phyloP scores from a whole-genome alignment of 64 coral and sea anemone species.

The Cladopsammia gracilis region DNA sequence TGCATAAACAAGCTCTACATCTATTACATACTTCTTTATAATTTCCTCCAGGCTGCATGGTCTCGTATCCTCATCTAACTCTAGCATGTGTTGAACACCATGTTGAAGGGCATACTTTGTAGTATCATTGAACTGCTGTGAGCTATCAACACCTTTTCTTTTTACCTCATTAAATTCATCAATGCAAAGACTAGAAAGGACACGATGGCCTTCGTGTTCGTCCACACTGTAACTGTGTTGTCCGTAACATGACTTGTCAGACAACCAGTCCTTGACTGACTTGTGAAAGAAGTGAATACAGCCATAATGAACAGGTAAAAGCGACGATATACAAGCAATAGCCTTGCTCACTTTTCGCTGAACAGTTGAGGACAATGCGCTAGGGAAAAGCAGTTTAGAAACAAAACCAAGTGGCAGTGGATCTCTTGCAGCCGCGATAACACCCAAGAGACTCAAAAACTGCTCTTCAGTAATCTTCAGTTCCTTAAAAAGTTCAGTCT shows the following conservation, averaged over 20 bases:
- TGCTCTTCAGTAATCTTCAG: not conserved
- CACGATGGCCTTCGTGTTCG: not conserved
- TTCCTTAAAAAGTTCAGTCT: not conserved
- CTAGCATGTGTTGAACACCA: not conserved
- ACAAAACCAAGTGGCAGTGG: conserved; percentile 17
- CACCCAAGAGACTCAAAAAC: conserved; percentile 33
- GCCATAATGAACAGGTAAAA: conserved; percentile 13
- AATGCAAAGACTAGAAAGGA: conserved; percentile 8
- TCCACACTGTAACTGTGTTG: conserved; percentile 18
- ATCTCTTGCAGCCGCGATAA: not conserved
- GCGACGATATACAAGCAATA: not conserved
- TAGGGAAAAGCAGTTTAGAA: not conserved
- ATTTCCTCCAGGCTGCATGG: not conserved
- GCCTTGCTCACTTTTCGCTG: not conserved
- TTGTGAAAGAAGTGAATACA: conserved; percentile 26
- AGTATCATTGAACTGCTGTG: not conserved
- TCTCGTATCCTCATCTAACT: not conserved
- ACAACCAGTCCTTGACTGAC: conserved; percentile 44
- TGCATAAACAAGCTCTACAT: too few relatives aligned
- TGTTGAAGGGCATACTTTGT: conserved; percentile 7
- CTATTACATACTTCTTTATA: too few relatives aligned
- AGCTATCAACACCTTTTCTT: not conserved
- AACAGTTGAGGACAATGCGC: not conserved
- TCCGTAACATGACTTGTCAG: not conserved
- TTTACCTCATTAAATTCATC: conserved; percentile 13